Evolutionary conservation across 2,113 vertebrate genomes (phyloP).

Genomic region (Tor tambroides): DNA sequence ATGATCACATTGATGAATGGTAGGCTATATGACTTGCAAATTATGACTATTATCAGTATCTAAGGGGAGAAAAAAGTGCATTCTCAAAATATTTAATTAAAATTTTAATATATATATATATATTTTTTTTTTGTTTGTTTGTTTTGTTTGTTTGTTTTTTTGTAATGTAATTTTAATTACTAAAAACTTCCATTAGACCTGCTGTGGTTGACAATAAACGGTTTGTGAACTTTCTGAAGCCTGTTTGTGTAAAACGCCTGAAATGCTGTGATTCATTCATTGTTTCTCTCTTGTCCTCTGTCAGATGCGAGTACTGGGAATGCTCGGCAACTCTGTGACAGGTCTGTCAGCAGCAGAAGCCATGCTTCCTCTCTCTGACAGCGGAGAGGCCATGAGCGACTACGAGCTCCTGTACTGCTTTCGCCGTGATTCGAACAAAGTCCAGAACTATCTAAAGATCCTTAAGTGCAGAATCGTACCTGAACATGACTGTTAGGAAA

Average conservation of each 20-base stretch:
- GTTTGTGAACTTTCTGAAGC: neutral
- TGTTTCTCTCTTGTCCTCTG: neutral
- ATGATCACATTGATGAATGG: no score
- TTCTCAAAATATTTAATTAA: no score
- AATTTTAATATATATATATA: no score
- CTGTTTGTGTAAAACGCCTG: neutral
- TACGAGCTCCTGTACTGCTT: constrained; percentile 83
- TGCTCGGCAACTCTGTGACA: constrained; percentile 77
- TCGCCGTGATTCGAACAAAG: constrained; percentile 83
- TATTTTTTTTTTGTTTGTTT: no score
- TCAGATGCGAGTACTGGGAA: constrained; percentile 83
- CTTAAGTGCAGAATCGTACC: constrained; percentile 83
- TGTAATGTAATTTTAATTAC: no score
- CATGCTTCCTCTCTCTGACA: constrained; percentile 56
- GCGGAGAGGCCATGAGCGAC: constrained; percentile 76
- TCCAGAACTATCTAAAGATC: constrained; percentile 86
- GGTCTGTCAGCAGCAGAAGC: constrained; percentile 68
- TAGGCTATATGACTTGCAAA: no score
- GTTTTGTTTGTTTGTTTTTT: no score
- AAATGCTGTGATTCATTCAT: neutral
- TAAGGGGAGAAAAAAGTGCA: no score
- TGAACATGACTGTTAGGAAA: constrained; percentile 68
- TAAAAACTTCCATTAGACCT: neutral
- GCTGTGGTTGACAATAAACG: neutral
- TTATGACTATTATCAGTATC: no score